Base-by-base conservation (phyloP, 2,113 vertebrate genomes). In the Grantiella picta region DNA sequence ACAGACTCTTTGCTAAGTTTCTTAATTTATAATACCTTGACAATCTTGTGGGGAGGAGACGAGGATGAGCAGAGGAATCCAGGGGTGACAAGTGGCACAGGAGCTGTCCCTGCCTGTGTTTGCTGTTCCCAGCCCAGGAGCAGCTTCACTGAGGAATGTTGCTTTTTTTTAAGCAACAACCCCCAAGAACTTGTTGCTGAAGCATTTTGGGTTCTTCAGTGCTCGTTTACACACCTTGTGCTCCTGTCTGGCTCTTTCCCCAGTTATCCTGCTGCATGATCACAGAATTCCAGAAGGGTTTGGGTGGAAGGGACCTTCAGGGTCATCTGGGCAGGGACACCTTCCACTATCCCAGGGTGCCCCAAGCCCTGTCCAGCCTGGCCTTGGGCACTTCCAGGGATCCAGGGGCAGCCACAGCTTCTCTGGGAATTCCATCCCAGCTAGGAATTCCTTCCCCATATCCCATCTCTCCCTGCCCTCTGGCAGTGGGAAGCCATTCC, bases 1-100 rank as follows among this genome's bases (percentile, higher is more conserved):
- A 98, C 97, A 98, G 97, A 97, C 96, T 97, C 97, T 98, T 98
- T 96, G 98, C 88, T 97, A 98, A 98, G 97, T 98, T 98, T 98
- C 97, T 97, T 98, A 97, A 98, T 98, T 98, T 98, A 98, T 98
- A 97, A 98, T 98, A 98, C 98, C 98, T 98, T 98, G 97, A 97
- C 98, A 98, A 96, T 98, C 95, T 81, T 83, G 71, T 38, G 21
- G 91, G 89, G 54, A 82, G 80, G 90, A 56, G 78, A 36, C 94
- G 92, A 76, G 86, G 88, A 54, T 71, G 82, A 61, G 68, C 69
- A 64, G 95, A 94, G 96, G 97, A 95, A 86, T 91, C 24, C 53
- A 84, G 82, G 9, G 96, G 31, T 52, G 86, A 84, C 27, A 82
- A 50, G 49, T 73, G 95, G 71, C 82, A 8, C 69, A 1, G 44